These are phyloP conservation scores for Fissipunctia ypsillon DNA, from an alignment of 2,888 invertebrate genomes.

Conservation along the genomic window DNA sequence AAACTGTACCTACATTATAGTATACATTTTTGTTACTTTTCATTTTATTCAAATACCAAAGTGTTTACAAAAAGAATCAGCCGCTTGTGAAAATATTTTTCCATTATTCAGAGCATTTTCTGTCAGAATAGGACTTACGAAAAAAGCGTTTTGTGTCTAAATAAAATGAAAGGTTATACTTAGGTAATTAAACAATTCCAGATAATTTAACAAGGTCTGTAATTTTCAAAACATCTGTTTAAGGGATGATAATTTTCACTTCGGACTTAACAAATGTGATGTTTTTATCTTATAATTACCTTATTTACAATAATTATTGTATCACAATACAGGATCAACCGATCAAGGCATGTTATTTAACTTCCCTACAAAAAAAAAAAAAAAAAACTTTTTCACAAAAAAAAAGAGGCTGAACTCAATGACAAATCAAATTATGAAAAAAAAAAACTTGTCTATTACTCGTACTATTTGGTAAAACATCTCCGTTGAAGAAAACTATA, in stretches of 20 bases:
- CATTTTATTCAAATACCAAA: constrained; percentile 14
- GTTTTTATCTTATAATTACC: constrained; percentile 60
- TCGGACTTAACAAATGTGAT: constrained; percentile 64
- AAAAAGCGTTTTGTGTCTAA: not conserved
- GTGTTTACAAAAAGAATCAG: not conserved
- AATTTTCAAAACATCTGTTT: constrained; percentile 15
- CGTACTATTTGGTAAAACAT: constrained; percentile 27
- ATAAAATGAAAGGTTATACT: constrained; percentile 34
- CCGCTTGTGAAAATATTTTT: not conserved
- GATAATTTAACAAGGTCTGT: constrained; percentile 12
- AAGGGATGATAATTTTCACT: constrained; percentile 24
- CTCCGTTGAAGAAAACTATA: not conserved
- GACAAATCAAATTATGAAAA: constrained; percentile 1
- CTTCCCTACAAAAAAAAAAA: constrained; percentile 3
- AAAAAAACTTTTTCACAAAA: not conserved
- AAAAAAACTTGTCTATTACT: constrained; percentile 9
- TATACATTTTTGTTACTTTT: constrained; percentile 20
- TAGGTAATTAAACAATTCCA: constrained; percentile 21
- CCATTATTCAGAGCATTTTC: not conserved
- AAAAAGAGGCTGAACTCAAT: not conserved
- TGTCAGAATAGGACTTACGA: not conserved
- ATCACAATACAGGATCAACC: constrained; percentile 80
- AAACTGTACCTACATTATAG: constrained; percentile 38
- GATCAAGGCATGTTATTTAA: constrained; percentile 78
- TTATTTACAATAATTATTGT: constrained; percentile 78